Evolutionary conservation across 2,797 vertebrate genomes (phyloP).

Genomic region (Zonotrichia albicollis): DNA sequence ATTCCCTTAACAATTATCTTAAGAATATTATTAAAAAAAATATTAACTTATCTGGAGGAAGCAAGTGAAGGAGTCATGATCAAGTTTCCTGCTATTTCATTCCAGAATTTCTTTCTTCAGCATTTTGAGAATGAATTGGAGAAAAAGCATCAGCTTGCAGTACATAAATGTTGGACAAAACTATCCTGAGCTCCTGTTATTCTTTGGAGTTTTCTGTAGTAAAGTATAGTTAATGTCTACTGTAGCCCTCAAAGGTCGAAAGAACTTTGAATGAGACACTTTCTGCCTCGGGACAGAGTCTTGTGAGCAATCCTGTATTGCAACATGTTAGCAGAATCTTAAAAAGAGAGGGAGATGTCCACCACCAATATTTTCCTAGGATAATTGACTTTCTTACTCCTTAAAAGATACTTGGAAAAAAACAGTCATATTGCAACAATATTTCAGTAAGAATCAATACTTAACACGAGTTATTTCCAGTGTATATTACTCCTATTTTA

Average conservation of each 20-base stretch:
- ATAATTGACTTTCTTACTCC: not conserved
- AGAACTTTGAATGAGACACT: not conserved
- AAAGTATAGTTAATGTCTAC: not conserved
- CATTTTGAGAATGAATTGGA: not conserved
- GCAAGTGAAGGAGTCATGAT: not conserved
- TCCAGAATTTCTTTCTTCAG: not conserved
- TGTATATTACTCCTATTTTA: not conserved
- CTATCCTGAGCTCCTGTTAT: not conserved
- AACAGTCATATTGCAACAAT: not conserved
- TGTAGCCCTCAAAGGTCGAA: not conserved
- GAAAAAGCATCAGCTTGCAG: not conserved
- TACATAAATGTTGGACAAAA: not conserved
- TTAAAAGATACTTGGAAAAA: not conserved
- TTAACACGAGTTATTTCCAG: not conserved
- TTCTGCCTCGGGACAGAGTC: not conserved
- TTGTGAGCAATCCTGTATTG: not conserved
- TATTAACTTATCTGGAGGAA: not conserved
- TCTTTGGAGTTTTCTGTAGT: not conserved
- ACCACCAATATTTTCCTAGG: not conserved
- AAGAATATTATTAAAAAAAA: not conserved
- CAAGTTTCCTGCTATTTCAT: not conserved
- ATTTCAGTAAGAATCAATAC: not conserved
- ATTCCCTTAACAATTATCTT: not conserved
- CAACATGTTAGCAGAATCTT: not conserved
- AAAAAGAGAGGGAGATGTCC: not conserved